Base-by-base conservation (phyloP, 1,140 invertebrate species). In the Brachionus rubens region DNA sequence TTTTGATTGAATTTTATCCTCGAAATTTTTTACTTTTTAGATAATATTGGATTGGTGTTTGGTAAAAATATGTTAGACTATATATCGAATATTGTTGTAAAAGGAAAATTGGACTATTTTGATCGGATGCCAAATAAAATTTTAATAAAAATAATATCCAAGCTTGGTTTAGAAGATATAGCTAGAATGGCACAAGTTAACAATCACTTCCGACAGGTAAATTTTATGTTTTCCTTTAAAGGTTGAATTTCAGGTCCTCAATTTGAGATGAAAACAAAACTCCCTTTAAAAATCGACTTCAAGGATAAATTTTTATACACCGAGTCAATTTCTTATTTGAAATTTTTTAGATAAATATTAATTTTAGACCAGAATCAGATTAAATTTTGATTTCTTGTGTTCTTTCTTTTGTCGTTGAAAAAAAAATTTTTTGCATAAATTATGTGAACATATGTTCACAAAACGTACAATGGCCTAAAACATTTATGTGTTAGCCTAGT, bases 141-240 rank as follows among this genome's bases (percentile, higher is more conserved):
- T 43, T 30, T 54, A 10, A 26, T 56, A 16, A 26, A 24, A 21
- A 75, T 75, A 19, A 21, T 75, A 14, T 41, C 50, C 14, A 16
- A 54, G 3, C 30, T 75, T 16, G 48, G 19, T 28, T 30, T 75
- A 10, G 72, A 75, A 54, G 50, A 56, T 46, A 59, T 75, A 24
- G 16, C 50, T 19, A 54, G 43, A 43, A 16, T 75, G 9, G 19
- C 72, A 43, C 48, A 54, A 75, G 72, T 75, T 10, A 47, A 43
- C 12, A 75, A 41, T 26, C 41, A 50, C 19, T 70, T 70, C 19
- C 43, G 65, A 70, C 26, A 70, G 65, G 65, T 70, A 50, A 70
- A 19, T 50, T 70, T 4, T 16, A 24, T 65, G 12, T 21, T 41
- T 12, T 2, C 7, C 9, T 41, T 28, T 1, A 41, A 47, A 43